Percentiles rank a stretch among this genome's conserved stretches.
phyloP scores from a whole-genome alignment of 1,140 invertebrate species.

The Rhagoletis pomonella region DNA sequence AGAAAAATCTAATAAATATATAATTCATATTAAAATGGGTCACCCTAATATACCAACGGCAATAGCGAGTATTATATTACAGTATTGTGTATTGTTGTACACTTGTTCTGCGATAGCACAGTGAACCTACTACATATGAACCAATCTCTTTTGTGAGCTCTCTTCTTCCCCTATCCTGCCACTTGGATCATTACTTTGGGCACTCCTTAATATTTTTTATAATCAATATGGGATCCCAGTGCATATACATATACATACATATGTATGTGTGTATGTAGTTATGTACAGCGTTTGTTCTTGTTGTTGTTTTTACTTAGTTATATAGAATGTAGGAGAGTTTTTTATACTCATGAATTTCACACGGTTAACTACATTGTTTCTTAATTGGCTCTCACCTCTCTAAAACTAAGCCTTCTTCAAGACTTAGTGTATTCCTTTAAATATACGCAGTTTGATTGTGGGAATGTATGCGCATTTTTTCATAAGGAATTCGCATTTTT shows the following conservation, averaged over 20 bases:
- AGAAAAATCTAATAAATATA: too few relatives aligned
- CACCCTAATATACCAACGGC: background rate
- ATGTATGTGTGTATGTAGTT: background rate
- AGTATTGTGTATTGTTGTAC: background rate
- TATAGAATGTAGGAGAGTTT: background rate
- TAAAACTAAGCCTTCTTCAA: too few relatives aligned
- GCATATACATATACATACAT: background rate
- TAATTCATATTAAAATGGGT: too few relatives aligned
- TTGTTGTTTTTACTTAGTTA: background rate
- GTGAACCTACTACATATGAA: too few relatives aligned
- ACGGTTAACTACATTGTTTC: background rate
- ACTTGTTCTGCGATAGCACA: background rate
- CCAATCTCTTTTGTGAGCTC: background rate
- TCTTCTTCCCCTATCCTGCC: background rate
- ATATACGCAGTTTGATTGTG: too few relatives aligned
- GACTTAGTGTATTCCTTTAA: too few relatives aligned
- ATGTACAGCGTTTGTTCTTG: background rate
- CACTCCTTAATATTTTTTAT: background rate
- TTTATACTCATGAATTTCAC: slow-evolving; percentile 10
- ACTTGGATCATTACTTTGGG: background rate
- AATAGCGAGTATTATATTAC: background rate
- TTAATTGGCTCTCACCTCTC: background rate
- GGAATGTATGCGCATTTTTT: too few relatives aligned
- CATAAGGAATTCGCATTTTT: too few relatives aligned
- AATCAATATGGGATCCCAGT: background rate